Evolutionary conservation across 2,113 vertebrate genomes (phyloP), one percentile per base, ranked within the genome.

Genomic region (Picathartes gymnocephalus): DNA sequence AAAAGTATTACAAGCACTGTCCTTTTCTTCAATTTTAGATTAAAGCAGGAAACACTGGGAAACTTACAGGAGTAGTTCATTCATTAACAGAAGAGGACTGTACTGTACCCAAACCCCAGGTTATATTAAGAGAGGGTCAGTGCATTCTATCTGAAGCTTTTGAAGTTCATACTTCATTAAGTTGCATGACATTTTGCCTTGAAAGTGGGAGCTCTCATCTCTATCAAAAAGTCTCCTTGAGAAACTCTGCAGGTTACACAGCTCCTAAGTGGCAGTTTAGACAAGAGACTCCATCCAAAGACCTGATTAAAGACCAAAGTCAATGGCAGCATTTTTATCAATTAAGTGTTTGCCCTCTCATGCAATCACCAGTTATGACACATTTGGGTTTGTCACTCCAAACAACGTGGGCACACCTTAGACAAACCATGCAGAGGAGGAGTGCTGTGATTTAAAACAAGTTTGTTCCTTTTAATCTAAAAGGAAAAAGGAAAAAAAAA

Each of bases 391-490:
- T 74, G 68, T 54, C 93, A 65, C 76, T 62, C 78, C 69, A 80
- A 88, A 83, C 44, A 95, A 95, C 8, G 4, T 60, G 35, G 89
- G 90, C 93, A 84, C 79, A 91, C 94, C 92, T 94, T 89, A 95
- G 95, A 89, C 79, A 95, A 95, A 95, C 94, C 57, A 60, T 31
- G 61, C 66, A 71, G 35, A 89, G 92, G 48, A 96, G 93, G 83
- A 92, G 91, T 45, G 57, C 83, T 87, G 65, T 76, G 93, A 95
- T 92, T 96, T 95, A 91, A 74, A 95, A 92, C 91, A 70, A 86
- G 77, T 87, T 93, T 71, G 70, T 69, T 92, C 95, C 89, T 95
- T 95, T 95, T 93, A 96, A 95, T 95, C 94, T 86, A 91, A 94
- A 93, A 82, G n/a, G 44, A 53, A 83, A 90, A 95, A 83, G 57